A percentile compares a stretch with the other conserved stretches of the same genome.
These are phyloP conservation scores for Haplotaxodon microlepis DNA, from an alignment of 2,113 vertebrate genomes.

Conservation along the genomic window DNA sequence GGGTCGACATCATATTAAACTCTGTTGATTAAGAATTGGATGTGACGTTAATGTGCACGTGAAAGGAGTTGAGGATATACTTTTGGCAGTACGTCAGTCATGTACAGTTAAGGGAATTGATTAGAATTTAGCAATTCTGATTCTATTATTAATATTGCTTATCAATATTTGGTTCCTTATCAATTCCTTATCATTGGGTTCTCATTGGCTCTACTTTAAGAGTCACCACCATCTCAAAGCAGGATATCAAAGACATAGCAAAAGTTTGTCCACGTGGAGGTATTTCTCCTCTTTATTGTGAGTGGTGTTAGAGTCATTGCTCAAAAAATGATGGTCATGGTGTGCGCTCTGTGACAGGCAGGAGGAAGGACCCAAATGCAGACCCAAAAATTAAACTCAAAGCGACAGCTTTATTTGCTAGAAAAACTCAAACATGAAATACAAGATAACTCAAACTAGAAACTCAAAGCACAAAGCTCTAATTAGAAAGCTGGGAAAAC, in stretches of 20 bases:
- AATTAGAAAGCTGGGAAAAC: background rate
- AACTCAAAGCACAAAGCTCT: background rate
- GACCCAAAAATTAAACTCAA: background rate
- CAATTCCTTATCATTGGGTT: no score
- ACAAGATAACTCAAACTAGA: background rate
- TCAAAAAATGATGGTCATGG: background rate
- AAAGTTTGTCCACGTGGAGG: background rate
- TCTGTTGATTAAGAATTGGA: no score
- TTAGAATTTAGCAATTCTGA: no score
- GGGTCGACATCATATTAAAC: no score
- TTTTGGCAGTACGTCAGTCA: no score
- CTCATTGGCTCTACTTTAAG: background rate
- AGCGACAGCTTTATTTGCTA: background rate
- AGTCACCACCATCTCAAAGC: background rate
- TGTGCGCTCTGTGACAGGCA: background rate
- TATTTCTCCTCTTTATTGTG: background rate
- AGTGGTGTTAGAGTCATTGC: background rate
- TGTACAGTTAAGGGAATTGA: no score
- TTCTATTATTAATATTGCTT: no score
- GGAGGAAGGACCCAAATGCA: background rate
- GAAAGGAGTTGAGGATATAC: no score
- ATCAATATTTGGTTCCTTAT: no score
- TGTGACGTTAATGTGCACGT: no score
- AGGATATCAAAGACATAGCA: background rate
- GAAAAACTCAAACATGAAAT: background rate